These are phyloP conservation scores for Sinopyrophorus schimmeli DNA, from an alignment of 2,888 invertebrate genomes.

Conservation along the genomic window DNA sequence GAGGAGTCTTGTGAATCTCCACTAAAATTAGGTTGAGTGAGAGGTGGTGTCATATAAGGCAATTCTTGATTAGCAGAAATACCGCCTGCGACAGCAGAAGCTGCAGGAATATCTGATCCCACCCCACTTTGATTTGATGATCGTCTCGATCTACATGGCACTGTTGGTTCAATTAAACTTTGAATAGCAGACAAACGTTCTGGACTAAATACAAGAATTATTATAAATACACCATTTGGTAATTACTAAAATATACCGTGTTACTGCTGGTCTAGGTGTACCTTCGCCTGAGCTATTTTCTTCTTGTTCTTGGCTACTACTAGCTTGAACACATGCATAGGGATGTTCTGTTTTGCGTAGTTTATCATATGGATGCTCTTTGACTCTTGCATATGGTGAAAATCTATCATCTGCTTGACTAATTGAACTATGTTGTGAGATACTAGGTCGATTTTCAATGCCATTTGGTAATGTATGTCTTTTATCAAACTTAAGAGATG, in stretches of 20 bases:
- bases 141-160: conserved; percentile 58
- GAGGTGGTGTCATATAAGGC: conserved; percentile 86
- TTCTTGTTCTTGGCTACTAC: conserved; percentile 35
- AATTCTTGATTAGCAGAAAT: conserved; percentile 85
- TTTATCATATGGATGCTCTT: conserved; percentile 63
- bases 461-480: conserved; percentile 48
- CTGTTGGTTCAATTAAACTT: conserved; percentile 48
- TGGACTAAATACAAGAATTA: no score
- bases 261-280: conserved; percentile 25
- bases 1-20: conserved; percentile 90
- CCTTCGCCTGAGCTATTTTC: conserved; percentile 40
- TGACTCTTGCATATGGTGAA: conserved; percentile 69
- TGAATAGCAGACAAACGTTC: conserved; percentile 43
- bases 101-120: conserved; percentile 75
- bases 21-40: conserved; percentile 71
- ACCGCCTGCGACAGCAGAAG: conserved; percentile 82
- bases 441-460: conserved; percentile 56
- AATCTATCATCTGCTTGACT: conserved; percentile 57
- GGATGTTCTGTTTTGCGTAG: conserved; percentile 63
- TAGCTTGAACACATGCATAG: conserved; percentile 72
- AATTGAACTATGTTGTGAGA: conserved; percentile 65
- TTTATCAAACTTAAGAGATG: no score
- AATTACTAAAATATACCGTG: conserved; percentile 11
- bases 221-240: no score
- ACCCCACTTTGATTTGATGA: conserved; percentile 57